Evolutionary conservation across 2,113 vertebrate species (phyloP).

Genomic region (Grammomys dolichurus): DNA sequence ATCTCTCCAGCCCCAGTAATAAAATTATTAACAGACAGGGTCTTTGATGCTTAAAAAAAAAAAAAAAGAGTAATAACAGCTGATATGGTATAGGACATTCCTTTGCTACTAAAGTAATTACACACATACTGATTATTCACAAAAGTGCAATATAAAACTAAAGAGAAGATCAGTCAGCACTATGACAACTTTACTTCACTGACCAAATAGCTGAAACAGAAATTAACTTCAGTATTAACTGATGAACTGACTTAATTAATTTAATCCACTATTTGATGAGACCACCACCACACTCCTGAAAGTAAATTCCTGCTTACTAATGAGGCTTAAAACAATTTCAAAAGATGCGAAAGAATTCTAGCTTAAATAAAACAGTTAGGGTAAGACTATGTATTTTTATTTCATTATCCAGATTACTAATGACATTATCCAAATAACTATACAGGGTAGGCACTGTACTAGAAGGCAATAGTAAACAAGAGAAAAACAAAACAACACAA

Average conservation of each 20-base stretch:
- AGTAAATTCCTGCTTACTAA: neutral
- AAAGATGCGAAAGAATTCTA: neutral
- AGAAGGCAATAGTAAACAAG: neutral
- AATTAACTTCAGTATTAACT: conserved; percentile 76
- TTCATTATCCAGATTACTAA: neutral
- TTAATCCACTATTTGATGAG: neutral
- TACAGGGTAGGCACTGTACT: neutral
- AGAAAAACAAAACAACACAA: neutral
- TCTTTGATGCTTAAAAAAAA: neutral
- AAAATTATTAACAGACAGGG: neutral
- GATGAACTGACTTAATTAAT: conserved; percentile 21
- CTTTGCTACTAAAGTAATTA: neutral
- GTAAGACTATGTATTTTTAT: neutral
- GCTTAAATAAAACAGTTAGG: neutral
- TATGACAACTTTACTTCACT: conserved; percentile 27
- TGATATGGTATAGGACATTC: neutral
- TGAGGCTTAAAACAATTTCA: neutral
- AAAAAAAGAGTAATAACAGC: neutral
- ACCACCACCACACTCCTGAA: neutral
- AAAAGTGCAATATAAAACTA: neutral
- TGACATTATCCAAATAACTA: neutral
- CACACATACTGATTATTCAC: neutral
- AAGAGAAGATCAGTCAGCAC: neutral
- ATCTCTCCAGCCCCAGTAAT: too few species aligned
- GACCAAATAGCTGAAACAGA: conserved; percentile 83